A percentile compares a stretch with the other conserved stretches of the same genome.
phyloP scores from a whole-genome alignment of 2,797 vertebrate species.

The Mus spretus region DNA sequence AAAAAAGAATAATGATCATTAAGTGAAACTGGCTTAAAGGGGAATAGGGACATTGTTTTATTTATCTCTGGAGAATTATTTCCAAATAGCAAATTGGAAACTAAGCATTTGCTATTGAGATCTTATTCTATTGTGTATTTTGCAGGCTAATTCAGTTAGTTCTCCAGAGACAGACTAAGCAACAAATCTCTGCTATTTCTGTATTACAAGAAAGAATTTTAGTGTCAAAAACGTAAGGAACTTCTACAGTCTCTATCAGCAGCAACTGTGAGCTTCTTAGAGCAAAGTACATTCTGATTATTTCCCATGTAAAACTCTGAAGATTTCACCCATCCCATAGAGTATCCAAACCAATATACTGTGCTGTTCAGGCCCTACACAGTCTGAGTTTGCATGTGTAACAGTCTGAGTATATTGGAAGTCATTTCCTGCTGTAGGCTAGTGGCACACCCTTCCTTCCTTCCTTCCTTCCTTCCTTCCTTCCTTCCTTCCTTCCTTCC shows the following conservation, averaged over 20 bases:
- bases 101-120: neutral
- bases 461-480: neutral
- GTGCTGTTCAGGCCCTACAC: neutral
- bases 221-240: neutral
- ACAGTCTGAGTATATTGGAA: neutral
- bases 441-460: rapidly evolving
- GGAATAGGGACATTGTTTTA: neutral
- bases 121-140: neutral
- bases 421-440: neutral
- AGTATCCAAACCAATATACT: neutral
- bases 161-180: neutral
- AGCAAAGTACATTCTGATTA: neutral
- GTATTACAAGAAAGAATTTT: neutral
- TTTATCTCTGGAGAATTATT: constrained; percentile 10
- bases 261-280: neutral
- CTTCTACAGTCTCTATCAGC: neutral
- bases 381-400: rapidly evolving
- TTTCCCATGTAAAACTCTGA: neutral
- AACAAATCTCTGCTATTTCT: neutral
- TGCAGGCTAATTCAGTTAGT: neutral
- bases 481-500: too few relatives aligned
- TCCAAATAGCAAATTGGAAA: neutral
- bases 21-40: neutral
- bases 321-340: neutral
- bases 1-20: neutral